Evolutionary conservation across 2,888 invertebrate genomes (phyloP).

Genomic region (Bimastos eiseni): DNA sequence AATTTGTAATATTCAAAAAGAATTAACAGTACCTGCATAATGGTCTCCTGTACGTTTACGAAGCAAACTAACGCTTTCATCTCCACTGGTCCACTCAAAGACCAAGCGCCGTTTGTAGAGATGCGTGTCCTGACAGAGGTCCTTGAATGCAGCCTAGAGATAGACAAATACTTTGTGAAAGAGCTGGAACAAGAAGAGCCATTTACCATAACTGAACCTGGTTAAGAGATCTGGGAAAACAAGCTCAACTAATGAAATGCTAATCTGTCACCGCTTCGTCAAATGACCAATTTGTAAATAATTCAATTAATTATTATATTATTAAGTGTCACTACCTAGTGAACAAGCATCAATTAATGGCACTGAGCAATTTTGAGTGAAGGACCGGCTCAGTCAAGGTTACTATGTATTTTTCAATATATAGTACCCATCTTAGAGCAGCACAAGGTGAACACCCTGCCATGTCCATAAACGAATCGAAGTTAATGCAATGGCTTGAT

Average conservation of each 20-base stretch:
- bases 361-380: too few relatives aligned
- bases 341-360: too few relatives aligned
- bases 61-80: conserved; percentile 73
- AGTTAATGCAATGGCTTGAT: too few relatives aligned
- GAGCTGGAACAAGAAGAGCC: neutral
- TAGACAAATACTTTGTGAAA: neutral
- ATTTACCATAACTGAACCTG: neutral
- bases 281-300: neutral
- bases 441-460: too few relatives aligned
- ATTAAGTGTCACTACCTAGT: too few relatives aligned
- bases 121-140: conserved; percentile 93
- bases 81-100: conserved; percentile 89
- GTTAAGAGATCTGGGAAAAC: too few relatives aligned
- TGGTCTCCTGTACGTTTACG: conserved; percentile 79
- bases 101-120: conserved; percentile 93
- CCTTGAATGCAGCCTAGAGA: conserved; percentile 83
- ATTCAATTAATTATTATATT: too few relatives aligned
- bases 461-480: too few relatives aligned
- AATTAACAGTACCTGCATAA: conserved; percentile 41
- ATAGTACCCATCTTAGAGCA: too few relatives aligned
- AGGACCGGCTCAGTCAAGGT: too few relatives aligned
- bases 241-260: neutral
- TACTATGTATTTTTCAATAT: too few relatives aligned
- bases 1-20: neutral
- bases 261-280: neutral